These are phyloP conservation scores for Sinocyclocheilus grahami DNA, from an alignment of 2,113 vertebrate species.

Conservation along the genomic window DNA sequence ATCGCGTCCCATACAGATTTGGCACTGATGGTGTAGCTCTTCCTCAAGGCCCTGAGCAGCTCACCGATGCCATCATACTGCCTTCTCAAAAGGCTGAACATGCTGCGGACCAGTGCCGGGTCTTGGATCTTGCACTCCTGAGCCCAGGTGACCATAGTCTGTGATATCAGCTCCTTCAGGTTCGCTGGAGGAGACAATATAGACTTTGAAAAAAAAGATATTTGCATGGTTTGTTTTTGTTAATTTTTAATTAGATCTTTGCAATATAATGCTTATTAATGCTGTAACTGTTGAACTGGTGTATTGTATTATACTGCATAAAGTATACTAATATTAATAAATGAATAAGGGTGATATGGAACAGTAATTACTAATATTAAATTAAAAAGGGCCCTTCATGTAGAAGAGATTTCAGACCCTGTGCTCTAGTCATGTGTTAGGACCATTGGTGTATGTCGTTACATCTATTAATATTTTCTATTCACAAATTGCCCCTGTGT, in stretches of 20 bases:
- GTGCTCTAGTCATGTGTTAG: slow-evolving; percentile 1
- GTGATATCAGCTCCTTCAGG: slow-evolving; percentile 93
- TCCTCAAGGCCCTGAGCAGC: slow-evolving; percentile 89
- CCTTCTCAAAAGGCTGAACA: slow-evolving; percentile 92
- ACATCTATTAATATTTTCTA: slow-evolving; percentile 40
- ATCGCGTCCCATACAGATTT: slow-evolving; percentile 90
- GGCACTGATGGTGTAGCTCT: slow-evolving; percentile 93
- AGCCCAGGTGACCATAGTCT: slow-evolving; percentile 94
- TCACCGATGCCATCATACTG: slow-evolving; percentile 98
- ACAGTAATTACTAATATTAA: background rate
- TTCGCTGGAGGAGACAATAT: slow-evolving; percentile 77
- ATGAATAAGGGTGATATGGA: background rate
- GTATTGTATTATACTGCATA: background rate
- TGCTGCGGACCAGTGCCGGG: slow-evolving; percentile 88
- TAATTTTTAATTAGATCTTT: background rate
- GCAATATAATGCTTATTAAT: background rate
- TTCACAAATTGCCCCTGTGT: slow-evolving; percentile 5
- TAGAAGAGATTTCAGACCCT: background rate
- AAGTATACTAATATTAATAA: background rate
- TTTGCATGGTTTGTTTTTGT: background rate
- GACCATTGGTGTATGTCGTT: slow-evolving; percentile 1
- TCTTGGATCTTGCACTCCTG: slow-evolving; percentile 94
- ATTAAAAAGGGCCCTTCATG: background rate
- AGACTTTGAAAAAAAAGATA: background rate
- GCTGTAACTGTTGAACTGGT: background rate